These are phyloP conservation scores for Epinephelus malabaricus DNA, from an alignment of 2,797 vertebrate genomes.

Conservation along the genomic window DNA sequence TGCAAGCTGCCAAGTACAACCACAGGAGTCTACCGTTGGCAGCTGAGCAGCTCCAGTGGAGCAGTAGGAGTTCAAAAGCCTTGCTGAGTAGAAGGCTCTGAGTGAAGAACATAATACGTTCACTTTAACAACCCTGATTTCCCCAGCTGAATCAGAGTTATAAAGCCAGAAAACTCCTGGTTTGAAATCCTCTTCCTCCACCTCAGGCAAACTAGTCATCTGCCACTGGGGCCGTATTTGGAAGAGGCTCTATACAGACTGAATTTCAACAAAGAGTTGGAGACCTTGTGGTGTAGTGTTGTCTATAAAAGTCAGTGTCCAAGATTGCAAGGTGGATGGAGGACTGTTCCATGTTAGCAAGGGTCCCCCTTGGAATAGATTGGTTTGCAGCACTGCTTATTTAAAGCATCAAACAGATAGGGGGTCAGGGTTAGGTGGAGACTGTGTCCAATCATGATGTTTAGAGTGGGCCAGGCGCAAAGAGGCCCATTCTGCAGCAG, in stretches of 20 bases:
- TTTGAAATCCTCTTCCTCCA: constrained; percentile 22
- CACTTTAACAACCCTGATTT: constrained; percentile 50
- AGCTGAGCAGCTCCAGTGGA: constrained; percentile 57
- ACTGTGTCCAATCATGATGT: constrained; percentile 7
- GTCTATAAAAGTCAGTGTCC: constrained; percentile 6
- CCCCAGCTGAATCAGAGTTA: constrained; percentile 49
- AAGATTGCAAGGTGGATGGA: neutral
- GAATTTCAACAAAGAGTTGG: constrained; percentile 21
- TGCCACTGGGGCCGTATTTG: neutral
- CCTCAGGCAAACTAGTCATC: constrained; percentile 7
- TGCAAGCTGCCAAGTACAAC: constrained; percentile 70
- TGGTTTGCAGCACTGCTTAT: constrained; percentile 6
- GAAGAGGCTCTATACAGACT: constrained; percentile 13
- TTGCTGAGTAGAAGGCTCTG: constrained; percentile 45
- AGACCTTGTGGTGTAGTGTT: constrained; percentile 7
- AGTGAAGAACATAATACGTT: constrained; percentile 54
- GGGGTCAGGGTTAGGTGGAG: neutral
- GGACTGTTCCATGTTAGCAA: neutral
- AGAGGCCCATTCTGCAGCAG: neutral
- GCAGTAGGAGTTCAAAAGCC: constrained; percentile 61
- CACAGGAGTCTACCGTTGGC: constrained; percentile 64
- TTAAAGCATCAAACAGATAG: constrained; percentile 6
- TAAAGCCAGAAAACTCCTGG: constrained; percentile 32
- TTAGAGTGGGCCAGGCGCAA: neutral
- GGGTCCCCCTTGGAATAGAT: neutral